Base-by-base conservation (phyloP, 1,140 invertebrate species). In the Neodiprion pinetum region DNA sequence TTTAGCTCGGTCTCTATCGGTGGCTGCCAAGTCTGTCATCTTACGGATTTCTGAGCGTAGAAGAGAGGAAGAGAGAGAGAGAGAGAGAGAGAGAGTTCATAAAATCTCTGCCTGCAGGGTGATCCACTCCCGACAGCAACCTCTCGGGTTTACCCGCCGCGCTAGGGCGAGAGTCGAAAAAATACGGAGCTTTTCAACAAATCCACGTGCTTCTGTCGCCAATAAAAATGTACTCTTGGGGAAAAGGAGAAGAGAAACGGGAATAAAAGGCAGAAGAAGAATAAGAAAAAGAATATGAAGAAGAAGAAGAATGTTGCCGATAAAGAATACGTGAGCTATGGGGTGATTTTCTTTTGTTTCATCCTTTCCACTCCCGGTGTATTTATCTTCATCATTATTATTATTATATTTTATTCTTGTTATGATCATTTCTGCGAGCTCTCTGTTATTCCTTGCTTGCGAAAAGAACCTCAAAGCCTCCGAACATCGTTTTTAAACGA, bases 221-320 rank as follows among this genome's bases (percentile, higher is more conserved):
- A 61, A 61, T 61, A 61, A 61, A 61, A 61, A 61, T 61, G 53
- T 61, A 61, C 53, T 61, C 53, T 11, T 61, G 53, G 53, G 53
- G n/a, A 61, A 61, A 61, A 17, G n/a, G 7, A 61, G n/a, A 61
- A 17, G n/a, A 61, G n/a, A 61, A 61, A 14, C 11, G n/a, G 11
- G 40, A 47, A 69, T 12, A 69, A 69, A 14, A 69, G 23, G 12
- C 11, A 21, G 23, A 23, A 47, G n/a, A 47, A 69, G 17, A 12
- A 69, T 10, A 4, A 21, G 67, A 69, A 47, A 69, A 47, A 69
- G 67, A 69, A 21, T 21, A 69, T 23, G 67, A 69, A 21, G 17
- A 65, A 65, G 61, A 65, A 47, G 67, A 69, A 23, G 67, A 47
- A 47, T 61, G n/a, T 61, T 17, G 53, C 53, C 53, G 53, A 61